Base-by-base conservation (phyloP, 1,140 invertebrate genomes). In the Caenorhabditis brenneri region DNA sequence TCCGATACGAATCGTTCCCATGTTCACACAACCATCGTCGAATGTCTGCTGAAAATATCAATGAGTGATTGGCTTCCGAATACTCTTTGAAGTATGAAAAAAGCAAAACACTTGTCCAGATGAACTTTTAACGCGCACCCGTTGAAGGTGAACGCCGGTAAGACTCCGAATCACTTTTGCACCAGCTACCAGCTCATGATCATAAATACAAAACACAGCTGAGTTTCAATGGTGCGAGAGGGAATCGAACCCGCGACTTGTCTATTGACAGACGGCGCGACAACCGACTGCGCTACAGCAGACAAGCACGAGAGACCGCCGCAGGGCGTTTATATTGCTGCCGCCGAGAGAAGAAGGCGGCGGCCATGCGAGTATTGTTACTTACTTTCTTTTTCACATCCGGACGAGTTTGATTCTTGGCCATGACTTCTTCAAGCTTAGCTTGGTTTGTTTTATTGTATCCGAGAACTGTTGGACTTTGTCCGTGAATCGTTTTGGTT, bases 401-500 rank as follows among this genome's bases (percentile, higher is more conserved):
- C 19, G 81, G 60, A 29, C 83, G 42, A 53, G 79, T 81, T 12
- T 84, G 88, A 91, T 46, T 92, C 92, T 87, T 89, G 89, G 81
- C 89, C 84, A 90, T 55, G 91, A 90, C 69, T 91, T 92, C 89
- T 87, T 93, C 93, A 90, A 93, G 92, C 91, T 93, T 93, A 86
- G 92, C 93, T 36, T 95, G 92, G 82, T 95, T 95, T 91, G 96
- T 95, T 92, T 97, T 98, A 81, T 95, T 98, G 48, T 96, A 97
- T 90, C 95, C 94, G 27, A 97, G 97, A 46, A 99, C 97, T 78
- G 96, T 94, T 1, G 96, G 96, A 88, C 94, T 94, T 91, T 98
- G 96, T 33, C 97, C 97, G 91, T 99, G 96, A 16, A 99, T 81
- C 79, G 88, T 86, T 90, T 96, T 96, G 91, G 97, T 96, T 0